phyloP scores from a whole-genome alignment of 2,888 invertebrate genomes.

The Acanthosepion lycidas region DNA sequence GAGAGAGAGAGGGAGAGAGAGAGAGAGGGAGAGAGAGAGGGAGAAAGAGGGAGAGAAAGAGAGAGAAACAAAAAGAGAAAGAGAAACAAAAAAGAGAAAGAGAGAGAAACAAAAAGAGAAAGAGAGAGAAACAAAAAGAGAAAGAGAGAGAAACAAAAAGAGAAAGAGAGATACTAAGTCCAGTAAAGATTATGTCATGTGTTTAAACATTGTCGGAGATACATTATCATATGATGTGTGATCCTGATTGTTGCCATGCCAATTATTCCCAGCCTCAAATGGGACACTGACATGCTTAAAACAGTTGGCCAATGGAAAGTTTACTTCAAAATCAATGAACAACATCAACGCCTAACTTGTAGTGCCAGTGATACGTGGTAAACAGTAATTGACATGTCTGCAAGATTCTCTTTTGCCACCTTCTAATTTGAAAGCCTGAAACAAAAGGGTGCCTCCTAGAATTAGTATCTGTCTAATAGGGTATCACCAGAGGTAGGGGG shows the following conservation, averaged over 20 bases:
- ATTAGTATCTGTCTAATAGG: no score
- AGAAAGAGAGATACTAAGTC: no score
- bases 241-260: neutral
- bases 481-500: no score
- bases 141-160: no score
- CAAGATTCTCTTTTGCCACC: no score
- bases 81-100: no score
- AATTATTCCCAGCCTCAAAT: neutral
- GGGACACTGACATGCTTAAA: neutral
- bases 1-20: neutral
- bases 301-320: neutral
- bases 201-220: neutral
- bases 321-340: neutral
- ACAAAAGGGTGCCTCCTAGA: no score
- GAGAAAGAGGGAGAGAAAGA: no score
- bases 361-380: neutral
- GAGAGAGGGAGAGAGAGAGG: neutral
- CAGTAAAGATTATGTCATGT: neutral
- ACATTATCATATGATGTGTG: neutral
- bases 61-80: no score
- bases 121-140: no score
- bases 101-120: no score
- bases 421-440: no score
- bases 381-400: neutral
- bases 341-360: neutral